These are phyloP conservation scores for Drosophila birchii DNA, from an alignment of 2,888 invertebrate genomes.

Conservation along the genomic window DNA sequence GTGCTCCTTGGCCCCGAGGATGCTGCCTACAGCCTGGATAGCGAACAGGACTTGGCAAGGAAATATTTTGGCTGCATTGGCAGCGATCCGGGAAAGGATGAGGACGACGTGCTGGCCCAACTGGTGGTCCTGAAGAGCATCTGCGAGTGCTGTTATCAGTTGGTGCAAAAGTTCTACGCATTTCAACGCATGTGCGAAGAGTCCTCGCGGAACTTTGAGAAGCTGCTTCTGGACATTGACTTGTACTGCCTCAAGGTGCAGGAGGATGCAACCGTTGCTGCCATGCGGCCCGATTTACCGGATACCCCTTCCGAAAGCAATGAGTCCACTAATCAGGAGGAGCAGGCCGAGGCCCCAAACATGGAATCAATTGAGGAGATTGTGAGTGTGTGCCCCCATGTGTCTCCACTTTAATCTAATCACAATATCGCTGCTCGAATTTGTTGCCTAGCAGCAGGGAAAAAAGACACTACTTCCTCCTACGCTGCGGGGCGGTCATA, in stretches of 20 bases:
- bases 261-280: not conserved
- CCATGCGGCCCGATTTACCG: not conserved
- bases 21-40: constrained; percentile 49
- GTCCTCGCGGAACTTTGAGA: constrained; percentile 67
- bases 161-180: constrained; percentile 72
- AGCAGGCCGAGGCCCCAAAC: constrained; percentile 9
- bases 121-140: constrained; percentile 69
- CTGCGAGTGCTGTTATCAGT: constrained; percentile 70
- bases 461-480: constrained; percentile 11
- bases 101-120: constrained; percentile 36
- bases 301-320: constrained; percentile 35
- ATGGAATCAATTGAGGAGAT: constrained; percentile 55
- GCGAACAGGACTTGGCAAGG: constrained; percentile 61
- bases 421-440: constrained; percentile 23
- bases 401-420: constrained; percentile 40
- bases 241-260: constrained; percentile 6
- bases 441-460: constrained; percentile 41
- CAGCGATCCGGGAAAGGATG: constrained; percentile 11
- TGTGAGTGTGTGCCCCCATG: constrained; percentile 52
- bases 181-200: constrained; percentile 78
- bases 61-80: constrained; percentile 65
- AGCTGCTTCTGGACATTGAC: constrained; percentile 47
- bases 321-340: constrained; percentile 1
- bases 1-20: constrained; percentile 57
- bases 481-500: constrained; percentile 7